phyloP scores from a whole-genome alignment of 2,888 invertebrate species.

The Rotaria socialis region DNA sequence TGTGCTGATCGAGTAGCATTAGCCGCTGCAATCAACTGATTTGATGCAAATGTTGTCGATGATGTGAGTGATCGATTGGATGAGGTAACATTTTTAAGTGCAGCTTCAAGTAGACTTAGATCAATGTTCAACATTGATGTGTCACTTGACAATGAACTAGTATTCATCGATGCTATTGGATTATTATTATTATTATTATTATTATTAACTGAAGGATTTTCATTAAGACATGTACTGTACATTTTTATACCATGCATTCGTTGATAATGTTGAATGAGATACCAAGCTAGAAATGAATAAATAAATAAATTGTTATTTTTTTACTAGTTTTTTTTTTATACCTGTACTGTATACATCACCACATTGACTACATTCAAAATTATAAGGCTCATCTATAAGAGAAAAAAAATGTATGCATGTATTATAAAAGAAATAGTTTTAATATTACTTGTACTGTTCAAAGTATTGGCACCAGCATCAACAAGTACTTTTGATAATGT shows the following conservation, averaged over 20 bases:
- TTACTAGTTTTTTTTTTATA: background rate
- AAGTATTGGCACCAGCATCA: conserved; percentile 21
- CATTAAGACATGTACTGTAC: conserved; percentile 26
- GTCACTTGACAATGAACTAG: background rate
- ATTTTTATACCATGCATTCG: conserved; percentile 9
- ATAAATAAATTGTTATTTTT: background rate
- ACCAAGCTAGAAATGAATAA: background rate
- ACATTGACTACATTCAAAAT: conserved; percentile 36
- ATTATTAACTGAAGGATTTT: conserved; percentile 16
- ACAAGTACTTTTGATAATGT: background rate
- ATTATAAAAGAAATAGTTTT: background rate
- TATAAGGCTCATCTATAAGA: background rate
- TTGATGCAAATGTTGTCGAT: conserved; percentile 23
- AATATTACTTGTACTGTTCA: background rate
- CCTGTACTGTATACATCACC: conserved; percentile 36
- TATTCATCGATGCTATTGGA: background rate
- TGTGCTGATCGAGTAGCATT: conserved; percentile 19
- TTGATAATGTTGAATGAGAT: conserved; percentile 37
- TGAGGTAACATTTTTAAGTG: background rate
- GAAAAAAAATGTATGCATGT: background rate
- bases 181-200: background rate
- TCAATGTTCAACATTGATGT: background rate
- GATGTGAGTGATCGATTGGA: conserved; percentile 9
- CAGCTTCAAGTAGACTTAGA: background rate
- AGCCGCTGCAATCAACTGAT: conserved; percentile 25